Conservation (phyloP, 2,797 vertebrate genomes). For the Ispidina lecontei region DNA sequence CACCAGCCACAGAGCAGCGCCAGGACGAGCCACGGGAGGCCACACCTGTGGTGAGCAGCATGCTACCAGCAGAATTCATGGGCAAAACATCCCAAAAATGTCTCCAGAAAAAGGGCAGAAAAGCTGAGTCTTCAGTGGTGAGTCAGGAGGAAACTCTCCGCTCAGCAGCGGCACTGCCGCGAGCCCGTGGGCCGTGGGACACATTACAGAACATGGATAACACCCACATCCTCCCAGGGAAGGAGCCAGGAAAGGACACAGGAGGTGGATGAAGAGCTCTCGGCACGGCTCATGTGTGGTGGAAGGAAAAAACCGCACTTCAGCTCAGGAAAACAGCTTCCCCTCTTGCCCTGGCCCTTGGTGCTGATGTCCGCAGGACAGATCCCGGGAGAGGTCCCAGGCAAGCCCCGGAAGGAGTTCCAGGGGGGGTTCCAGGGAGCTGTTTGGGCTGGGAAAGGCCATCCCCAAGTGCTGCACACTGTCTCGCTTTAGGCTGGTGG, state of each 20-base stretch:
- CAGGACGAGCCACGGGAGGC: fast-evolving
- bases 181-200: background rate
- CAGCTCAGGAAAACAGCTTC: background rate
- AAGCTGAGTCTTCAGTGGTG: conserved; percentile 16
- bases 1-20: fast-evolving
- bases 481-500: background rate
- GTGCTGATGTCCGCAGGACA: fast-evolving
- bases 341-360: background rate
- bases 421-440: too few relatives aligned
- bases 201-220: conserved; percentile 19
- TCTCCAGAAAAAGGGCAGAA: conserved; percentile 3
- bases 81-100: background rate
- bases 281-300: background rate
- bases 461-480: fast-evolving
- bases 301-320: background rate
- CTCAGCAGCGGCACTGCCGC: background rate
- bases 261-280: conserved; percentile 5
- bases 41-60: background rate
- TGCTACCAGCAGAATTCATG: background rate
- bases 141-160: conserved; percentile 50
- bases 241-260: background rate
- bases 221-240: conserved; percentile 47
- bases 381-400: too few relatives aligned
- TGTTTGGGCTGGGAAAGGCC: background rate
- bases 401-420: too few relatives aligned